These are phyloP conservation scores for Drosophila chauvacae DNA, from an alignment of 1,140 invertebrate genomes.

Conservation along the genomic window DNA sequence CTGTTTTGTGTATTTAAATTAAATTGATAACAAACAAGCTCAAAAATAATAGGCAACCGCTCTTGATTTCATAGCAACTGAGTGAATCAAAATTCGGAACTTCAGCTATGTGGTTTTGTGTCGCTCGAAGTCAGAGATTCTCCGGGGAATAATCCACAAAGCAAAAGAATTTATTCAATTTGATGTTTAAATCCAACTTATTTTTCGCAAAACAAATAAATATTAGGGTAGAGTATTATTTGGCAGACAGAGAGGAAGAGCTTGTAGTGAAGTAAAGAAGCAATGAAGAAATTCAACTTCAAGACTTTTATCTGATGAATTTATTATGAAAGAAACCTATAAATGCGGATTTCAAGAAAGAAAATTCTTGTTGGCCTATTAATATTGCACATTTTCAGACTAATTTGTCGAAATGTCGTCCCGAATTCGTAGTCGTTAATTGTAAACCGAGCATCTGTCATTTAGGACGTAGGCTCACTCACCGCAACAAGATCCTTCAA, in stretches of 20 bases:
- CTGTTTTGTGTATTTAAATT: conserved; percentile 46
- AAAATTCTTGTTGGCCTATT: too few relatives aligned
- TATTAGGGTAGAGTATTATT: background rate
- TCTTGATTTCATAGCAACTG: conserved; percentile 25
- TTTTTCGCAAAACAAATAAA: background rate
- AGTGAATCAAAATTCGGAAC: conserved; percentile 16
- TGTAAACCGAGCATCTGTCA: conserved; percentile 8
- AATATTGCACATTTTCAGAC: background rate
- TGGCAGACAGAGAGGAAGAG: background rate
- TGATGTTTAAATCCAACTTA: background rate
- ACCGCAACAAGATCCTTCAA: conserved; percentile 31
- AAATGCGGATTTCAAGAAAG: too few relatives aligned
- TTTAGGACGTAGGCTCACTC: background rate
- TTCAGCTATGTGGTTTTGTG: conserved; percentile 13
- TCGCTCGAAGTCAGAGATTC: background rate
- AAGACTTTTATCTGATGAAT: background rate
- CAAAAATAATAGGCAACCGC: conserved; percentile 38
- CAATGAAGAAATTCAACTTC: background rate
- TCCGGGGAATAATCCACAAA: conserved; percentile 14
- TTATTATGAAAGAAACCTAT: background rate
- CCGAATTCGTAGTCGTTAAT: background rate
- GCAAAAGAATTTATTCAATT: conserved; percentile 7
- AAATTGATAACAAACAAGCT: conserved; percentile 49
- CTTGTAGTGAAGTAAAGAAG: background rate
- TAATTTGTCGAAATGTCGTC: background rate